Evolutionary conservation across 1,140 invertebrate genomes (phyloP).

Genomic region (Drosophila navojoa): DNA sequence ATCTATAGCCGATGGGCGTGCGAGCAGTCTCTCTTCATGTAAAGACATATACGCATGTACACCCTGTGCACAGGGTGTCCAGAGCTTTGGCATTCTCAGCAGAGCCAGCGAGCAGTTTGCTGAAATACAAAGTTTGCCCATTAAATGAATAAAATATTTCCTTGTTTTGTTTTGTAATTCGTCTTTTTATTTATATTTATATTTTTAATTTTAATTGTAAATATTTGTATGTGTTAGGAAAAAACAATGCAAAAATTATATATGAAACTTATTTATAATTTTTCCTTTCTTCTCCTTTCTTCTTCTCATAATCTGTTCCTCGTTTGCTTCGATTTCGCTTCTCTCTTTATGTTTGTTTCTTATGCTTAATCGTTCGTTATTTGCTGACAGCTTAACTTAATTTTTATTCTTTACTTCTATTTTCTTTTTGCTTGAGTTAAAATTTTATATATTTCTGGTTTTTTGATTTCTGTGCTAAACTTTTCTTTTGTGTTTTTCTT

Average conservation of each 20-base stretch:
- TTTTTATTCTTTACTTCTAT: slow-evolving; percentile 3
- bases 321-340: no score
- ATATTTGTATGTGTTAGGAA: slow-evolving; percentile 65
- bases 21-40: no score
- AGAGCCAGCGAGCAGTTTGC: no score
- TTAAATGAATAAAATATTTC: not conserved
- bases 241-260: slow-evolving; percentile 68
- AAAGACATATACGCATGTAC: no score
- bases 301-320: not conserved
- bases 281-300: not conserved
- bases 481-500: not conserved
- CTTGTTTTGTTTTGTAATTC: slow-evolving; percentile 43
- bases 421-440: slow-evolving; percentile 14
- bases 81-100: no score
- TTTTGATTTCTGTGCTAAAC: slow-evolving; percentile 66
- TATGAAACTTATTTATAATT: not conserved
- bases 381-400: slow-evolving; percentile 38
- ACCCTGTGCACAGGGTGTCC: no score
- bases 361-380: not conserved
- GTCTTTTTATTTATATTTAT: slow-evolving; percentile 54
- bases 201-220: slow-evolving; percentile 14
- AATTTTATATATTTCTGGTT: slow-evolving; percentile 38
- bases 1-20: slow-evolving; percentile 21
- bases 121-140: not conserved
- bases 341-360: not conserved